phyloP scores from a whole-genome alignment of 35 echinoderm and acorn worm genomes.

The Ophiothrix spiculata region DNA sequence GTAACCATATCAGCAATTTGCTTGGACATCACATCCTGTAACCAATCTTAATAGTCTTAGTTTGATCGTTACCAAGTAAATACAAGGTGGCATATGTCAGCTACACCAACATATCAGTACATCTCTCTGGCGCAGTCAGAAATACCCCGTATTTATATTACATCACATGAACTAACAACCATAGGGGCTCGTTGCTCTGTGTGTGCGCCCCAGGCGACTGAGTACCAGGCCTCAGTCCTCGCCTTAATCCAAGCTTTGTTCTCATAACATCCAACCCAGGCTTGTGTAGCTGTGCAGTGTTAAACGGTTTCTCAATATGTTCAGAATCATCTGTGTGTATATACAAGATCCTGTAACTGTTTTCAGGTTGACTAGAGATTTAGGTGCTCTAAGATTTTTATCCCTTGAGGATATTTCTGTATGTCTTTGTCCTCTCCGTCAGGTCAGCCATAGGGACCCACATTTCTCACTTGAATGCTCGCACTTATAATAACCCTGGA shows the following conservation, averaged over 20 bases:
- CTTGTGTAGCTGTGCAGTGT: not conserved
- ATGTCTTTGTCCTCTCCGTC: not conserved
- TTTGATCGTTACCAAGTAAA: not conserved
- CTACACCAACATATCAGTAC: constrained; percentile 7
- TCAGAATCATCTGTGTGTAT: not conserved
- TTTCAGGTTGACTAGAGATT: not conserved
- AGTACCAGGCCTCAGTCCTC: not conserved
- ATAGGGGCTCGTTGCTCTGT: not conserved
- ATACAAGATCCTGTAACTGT: constrained; percentile 2
- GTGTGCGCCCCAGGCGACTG: not conserved
- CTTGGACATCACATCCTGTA: not conserved
- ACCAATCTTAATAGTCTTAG: not conserved
- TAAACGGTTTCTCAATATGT: constrained; percentile 2
- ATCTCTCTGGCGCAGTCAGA: not conserved
- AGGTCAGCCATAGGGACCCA: not conserved
- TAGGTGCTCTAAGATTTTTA: not conserved
- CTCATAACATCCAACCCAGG: not conserved
- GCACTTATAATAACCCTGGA: not conserved
- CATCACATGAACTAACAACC: not conserved
- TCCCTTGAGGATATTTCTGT: not conserved
- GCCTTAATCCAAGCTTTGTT: not conserved
- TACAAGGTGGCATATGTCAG: not conserved
- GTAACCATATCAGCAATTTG: too few relatives aligned
- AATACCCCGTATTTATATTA: not conserved
- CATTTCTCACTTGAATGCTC: not conserved